These are phyloP conservation scores for Romanogobio albipinnatus DNA, from an alignment of 2,113 vertebrate species.

Conservation along the genomic window DNA sequence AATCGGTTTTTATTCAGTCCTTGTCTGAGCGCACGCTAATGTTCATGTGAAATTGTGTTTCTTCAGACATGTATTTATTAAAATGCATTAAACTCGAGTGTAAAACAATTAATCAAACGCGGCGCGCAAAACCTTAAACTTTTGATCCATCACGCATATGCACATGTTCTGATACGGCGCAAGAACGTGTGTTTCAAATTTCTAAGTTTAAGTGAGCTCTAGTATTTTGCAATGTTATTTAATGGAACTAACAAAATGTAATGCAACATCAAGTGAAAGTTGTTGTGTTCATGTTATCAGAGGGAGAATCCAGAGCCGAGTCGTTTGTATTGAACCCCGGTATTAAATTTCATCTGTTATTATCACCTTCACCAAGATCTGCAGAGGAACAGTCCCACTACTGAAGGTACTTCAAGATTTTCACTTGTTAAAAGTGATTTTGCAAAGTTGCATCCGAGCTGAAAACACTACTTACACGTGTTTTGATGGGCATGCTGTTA, in stretches of 20 bases:
- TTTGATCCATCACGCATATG: neutral
- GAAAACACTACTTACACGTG: neutral
- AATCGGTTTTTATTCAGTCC: neutral
- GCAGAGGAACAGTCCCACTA: constrained; percentile 82
- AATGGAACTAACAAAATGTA: neutral
- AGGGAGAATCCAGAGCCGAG: constrained; percentile 70
- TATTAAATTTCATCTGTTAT: constrained; percentile 75
- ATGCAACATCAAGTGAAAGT: constrained; percentile 50
- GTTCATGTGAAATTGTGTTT: neutral
- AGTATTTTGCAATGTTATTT: neutral
- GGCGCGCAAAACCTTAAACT: neutral
- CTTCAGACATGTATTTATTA: neutral
- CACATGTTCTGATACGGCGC: neutral
- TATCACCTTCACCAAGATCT: constrained; percentile 86
- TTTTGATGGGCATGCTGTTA: neutral
- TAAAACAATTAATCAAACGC: neutral
- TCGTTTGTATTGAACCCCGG: constrained; percentile 76
- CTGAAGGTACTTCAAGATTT: constrained; percentile 81
- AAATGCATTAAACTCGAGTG: neutral
- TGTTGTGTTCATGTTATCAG: constrained; percentile 72
- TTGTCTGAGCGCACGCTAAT: neutral
- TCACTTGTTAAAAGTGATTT: neutral
- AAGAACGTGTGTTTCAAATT: neutral
- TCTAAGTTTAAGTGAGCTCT: neutral
- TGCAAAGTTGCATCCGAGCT: neutral